Evolutionary conservation across 1,140 invertebrate genomes (phyloP), one percentile per base, ranked within the genome.

Genomic region (Orchesella cincta): DNA sequence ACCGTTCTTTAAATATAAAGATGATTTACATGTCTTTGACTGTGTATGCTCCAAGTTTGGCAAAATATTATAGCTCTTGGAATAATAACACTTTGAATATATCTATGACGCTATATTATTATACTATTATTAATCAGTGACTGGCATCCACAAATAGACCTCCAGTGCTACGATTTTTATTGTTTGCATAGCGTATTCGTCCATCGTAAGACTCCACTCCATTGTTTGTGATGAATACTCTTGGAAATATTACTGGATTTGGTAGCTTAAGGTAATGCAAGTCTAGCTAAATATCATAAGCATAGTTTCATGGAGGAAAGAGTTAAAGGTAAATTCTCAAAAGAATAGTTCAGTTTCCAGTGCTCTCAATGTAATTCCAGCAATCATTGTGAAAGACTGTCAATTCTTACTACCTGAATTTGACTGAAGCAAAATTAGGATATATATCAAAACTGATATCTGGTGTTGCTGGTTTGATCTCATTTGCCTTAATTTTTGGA

Each of bases 161-260:
- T 93, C 94, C 23, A 94, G 96, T 20, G 88, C 93, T 62, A 87
- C 94, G 75, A 94, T 96, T 80, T 96, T 96, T 80, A 84, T 93
- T 71, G 93, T 95, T 0, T 97, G 95, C 85, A 96, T 96, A 14
- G 94, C 97, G 83, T 97, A 97, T 85, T 95, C 95, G 0, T 93
- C 93, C 1, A 88, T 93, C 84, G 92, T 92, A 86, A 87, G 86
- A n/a, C n/a, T n/a, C n/a, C n/a, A n/a, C n/a, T n/a, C n/a, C n/a
- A n/a, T n/a, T n/a, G n/a, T n/a, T n/a, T n/a, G n/a, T n/a, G n/a
- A n/a, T n/a, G n/a, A n/a, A n/a, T n/a, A n/a, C n/a, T n/a, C n/a
- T n/a, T n/a, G n/a, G n/a, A n/a, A n/a, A n/a, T n/a, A n/a, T n/a
- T n/a, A n/a, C n/a, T n/a, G n/a, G n/a, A n/a, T n/a, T n/a, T n/a